Conservation (phyloP, 2,113 vertebrate species). For the Seriola rivoliana region DNA sequence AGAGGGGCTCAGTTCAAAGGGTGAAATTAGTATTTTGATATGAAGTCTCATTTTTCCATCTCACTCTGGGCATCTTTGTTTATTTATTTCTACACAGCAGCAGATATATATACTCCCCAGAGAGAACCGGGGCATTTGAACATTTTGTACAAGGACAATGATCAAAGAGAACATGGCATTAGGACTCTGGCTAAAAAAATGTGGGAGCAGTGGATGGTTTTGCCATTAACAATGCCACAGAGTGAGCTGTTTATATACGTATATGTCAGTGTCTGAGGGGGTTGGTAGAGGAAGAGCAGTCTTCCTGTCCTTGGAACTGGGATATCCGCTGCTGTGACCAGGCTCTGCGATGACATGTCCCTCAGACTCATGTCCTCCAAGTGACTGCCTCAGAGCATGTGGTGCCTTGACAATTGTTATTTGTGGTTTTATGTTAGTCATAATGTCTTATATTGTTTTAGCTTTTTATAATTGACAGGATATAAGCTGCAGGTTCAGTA, state of each 20-base stretch:
- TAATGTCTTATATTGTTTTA: slow-evolving; percentile 5
- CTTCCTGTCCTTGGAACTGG: slow-evolving; percentile 85
- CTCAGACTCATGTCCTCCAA: slow-evolving; percentile 51
- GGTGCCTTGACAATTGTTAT: not conserved
- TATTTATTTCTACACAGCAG: slow-evolving; percentile 56
- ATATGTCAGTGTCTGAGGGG: slow-evolving; percentile 54
- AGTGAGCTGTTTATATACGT: slow-evolving; percentile 47
- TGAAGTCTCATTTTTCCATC: slow-evolving; percentile 55
- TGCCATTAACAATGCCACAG: slow-evolving; percentile 47
- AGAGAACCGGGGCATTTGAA: slow-evolving; percentile 37
- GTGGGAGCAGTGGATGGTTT: slow-evolving; percentile 31
- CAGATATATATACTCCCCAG: slow-evolving; percentile 32
- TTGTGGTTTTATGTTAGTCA: not conserved
- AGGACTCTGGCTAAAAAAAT: not conserved
- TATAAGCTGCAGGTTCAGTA: not conserved
- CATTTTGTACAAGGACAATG: slow-evolving; percentile 8
- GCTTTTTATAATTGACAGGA: not conserved
- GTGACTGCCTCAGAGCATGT: not conserved
- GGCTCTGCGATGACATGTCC: slow-evolving; percentile 63
- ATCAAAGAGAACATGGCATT: slow-evolving; percentile 44
- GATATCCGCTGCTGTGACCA: slow-evolving; percentile 81
- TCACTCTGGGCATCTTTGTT: slow-evolving; percentile 52
- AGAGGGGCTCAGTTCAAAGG: slow-evolving; percentile 77
- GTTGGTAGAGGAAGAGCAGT: slow-evolving; percentile 77
- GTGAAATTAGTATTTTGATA: slow-evolving; percentile 63